Percentiles rank a stretch among this genome's conserved stretches.
These are phyloP conservation scores for Atlantisia rogersi DNA, from an alignment of 2,113 vertebrate species.

Conservation along the genomic window DNA sequence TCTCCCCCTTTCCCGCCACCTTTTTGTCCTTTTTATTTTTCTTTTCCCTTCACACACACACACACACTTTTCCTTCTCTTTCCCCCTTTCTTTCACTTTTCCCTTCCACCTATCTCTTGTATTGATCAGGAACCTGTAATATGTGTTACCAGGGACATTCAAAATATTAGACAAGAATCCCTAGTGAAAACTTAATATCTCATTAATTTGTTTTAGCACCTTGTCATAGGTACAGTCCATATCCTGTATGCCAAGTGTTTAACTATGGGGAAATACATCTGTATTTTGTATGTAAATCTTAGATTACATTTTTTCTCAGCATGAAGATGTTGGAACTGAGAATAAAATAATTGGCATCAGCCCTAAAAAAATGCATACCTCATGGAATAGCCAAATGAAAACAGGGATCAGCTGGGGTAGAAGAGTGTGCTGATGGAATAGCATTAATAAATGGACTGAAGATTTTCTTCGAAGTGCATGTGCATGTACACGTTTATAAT, in stretches of 20 bases:
- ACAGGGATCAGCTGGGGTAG: not conserved
- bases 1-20: not conserved
- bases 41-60: not conserved
- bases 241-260: not conserved
- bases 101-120: not conserved
- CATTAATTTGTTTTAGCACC: slow-evolving; percentile 10
- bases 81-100: not conserved
- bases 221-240: not conserved
- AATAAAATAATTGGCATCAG: not conserved
- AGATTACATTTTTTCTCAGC: not conserved
- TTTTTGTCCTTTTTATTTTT: not conserved
- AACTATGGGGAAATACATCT: not conserved
- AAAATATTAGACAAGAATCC: not conserved
- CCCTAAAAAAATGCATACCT: not conserved
- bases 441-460: not conserved
- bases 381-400: not conserved
- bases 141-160: not conserved
- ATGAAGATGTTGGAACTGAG: not conserved
- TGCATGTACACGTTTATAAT: not conserved
- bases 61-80: not conserved
- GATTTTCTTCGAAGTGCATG: not conserved
- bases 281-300: not conserved
- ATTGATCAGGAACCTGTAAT: not conserved
- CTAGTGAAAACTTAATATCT: not conserved
- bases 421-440: not conserved